Evolutionary conservation across 2,888 invertebrate species (phyloP).

Genomic region (Drosophila fungiperda): DNA sequence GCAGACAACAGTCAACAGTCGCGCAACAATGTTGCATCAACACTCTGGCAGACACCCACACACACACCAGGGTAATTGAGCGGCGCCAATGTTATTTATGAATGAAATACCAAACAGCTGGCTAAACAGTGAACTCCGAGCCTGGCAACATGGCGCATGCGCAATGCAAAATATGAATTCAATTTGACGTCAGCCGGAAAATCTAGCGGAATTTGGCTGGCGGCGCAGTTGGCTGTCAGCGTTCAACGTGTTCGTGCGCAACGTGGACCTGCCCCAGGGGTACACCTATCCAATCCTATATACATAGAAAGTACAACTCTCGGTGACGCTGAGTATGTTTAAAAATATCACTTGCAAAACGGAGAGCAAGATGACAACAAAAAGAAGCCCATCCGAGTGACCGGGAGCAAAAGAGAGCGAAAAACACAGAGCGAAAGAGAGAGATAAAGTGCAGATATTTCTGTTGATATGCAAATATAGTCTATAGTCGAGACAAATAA

Average conservation of each 20-base stretch:
- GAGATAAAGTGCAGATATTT: constrained; percentile 35
- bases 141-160: constrained; percentile 70
- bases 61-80: constrained; percentile 5
- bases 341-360: constrained; percentile 53
- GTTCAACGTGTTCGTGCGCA: constrained; percentile 69
- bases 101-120: constrained; percentile 60
- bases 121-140: constrained; percentile 18
- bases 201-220: constrained; percentile 57
- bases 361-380: constrained; percentile 38
- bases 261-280: constrained; percentile 40
- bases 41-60: constrained; percentile 19
- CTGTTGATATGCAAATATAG: constrained; percentile 29
- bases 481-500: constrained; percentile 13
- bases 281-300: neutral
- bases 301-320: constrained; percentile 5
- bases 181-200: constrained; percentile 56
- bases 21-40: constrained; percentile 58
- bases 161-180: constrained; percentile 19
- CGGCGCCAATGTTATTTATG: constrained; percentile 63
- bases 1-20: neutral
- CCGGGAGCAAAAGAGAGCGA: constrained; percentile 3
- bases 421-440: constrained; percentile 2
- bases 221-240: constrained; percentile 75
- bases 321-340: constrained; percentile 37
- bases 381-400: constrained; percentile 9